Conservation (phyloP, 2,888 invertebrate genomes). For the Minunthozetes semirufus region DNA sequence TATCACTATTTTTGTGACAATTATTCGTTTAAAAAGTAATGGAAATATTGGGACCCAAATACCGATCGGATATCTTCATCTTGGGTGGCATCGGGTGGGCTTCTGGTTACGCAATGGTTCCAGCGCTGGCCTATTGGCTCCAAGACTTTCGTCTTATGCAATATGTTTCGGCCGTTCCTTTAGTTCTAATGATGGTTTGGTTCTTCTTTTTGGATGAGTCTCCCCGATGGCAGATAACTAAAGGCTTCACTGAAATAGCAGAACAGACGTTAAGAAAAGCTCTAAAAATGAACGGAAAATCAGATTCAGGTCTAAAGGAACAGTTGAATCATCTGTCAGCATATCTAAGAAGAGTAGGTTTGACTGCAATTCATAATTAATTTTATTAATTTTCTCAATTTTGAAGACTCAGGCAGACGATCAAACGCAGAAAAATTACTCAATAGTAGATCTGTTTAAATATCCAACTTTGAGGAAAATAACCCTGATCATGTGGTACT, state of each 20-base stretch:
- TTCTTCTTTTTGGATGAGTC: conserved; percentile 29
- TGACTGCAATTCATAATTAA: not conserved
- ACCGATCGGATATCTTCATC: conserved; percentile 19
- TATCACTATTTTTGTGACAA: not conserved
- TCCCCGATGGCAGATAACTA: conserved; percentile 34
- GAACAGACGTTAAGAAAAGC: conserved; percentile 7
- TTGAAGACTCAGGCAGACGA: not conserved
- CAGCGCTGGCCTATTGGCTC: conserved; percentile 6
- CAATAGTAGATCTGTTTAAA: conserved; percentile 22
- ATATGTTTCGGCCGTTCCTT: not conserved
- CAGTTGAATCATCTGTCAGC: conserved; percentile 13
- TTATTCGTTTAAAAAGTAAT: not conserved
- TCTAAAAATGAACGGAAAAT: conserved; percentile 10
- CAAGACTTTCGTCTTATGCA: conserved; percentile 23
- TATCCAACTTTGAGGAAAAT: conserved; percentile 18
- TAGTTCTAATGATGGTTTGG: not conserved
- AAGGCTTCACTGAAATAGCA: conserved; percentile 22
- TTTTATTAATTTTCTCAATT: not conserved
- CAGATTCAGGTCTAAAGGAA: not conserved
- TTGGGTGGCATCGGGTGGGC: conserved; percentile 28
- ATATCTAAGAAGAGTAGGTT: not conserved
- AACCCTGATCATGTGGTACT: conserved; percentile 36
- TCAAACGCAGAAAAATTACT: not conserved
- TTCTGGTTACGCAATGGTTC: conserved; percentile 23
- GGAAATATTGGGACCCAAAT: not conserved